phyloP scores from a whole-genome alignment of 37 sponge, comb jelly and placozoan genomes.

The Oopsacas minuta region DNA sequence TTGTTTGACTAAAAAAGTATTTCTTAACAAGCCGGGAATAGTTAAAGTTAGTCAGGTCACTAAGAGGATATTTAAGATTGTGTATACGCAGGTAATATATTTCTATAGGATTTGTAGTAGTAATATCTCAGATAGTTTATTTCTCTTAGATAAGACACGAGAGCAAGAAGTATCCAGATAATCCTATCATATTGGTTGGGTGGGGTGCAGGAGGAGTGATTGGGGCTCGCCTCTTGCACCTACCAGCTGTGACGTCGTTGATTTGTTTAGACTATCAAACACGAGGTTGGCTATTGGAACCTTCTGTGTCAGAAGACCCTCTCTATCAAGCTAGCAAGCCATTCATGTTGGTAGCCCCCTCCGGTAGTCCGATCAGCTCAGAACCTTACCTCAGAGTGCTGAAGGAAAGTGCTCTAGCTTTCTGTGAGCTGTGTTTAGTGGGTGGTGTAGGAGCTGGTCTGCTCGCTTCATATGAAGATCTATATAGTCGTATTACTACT shows the following conservation, averaged over 20 bases:
- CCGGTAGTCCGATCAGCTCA: background rate
- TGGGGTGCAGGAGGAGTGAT: conserved; percentile 7
- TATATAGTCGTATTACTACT: background rate
- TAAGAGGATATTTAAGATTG: background rate
- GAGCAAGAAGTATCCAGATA: background rate
- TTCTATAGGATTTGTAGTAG: background rate
- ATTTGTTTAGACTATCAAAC: background rate
- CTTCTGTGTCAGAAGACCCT: background rate
- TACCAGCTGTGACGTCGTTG: conserved; percentile 7
- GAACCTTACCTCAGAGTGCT: background rate
- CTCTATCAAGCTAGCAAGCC: background rate
- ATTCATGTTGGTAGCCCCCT: background rate
- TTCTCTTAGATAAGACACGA: background rate
- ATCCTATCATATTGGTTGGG: background rate
- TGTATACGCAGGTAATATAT: background rate
- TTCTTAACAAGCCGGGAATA: background rate
- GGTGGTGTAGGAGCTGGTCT: background rate
- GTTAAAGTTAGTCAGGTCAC: background rate
- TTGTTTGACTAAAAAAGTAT: conserved; percentile 1
- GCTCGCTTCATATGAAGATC: background rate
- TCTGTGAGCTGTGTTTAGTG: conserved; percentile 18
- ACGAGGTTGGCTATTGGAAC: background rate
- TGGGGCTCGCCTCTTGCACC: background rate
- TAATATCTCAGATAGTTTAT: background rate
- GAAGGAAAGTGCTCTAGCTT: background rate